Evolutionary conservation across 2,888 invertebrate species (phyloP), one percentile per base, ranked within the genome.

Genomic region (Zootermopsis nevadensis): DNA sequence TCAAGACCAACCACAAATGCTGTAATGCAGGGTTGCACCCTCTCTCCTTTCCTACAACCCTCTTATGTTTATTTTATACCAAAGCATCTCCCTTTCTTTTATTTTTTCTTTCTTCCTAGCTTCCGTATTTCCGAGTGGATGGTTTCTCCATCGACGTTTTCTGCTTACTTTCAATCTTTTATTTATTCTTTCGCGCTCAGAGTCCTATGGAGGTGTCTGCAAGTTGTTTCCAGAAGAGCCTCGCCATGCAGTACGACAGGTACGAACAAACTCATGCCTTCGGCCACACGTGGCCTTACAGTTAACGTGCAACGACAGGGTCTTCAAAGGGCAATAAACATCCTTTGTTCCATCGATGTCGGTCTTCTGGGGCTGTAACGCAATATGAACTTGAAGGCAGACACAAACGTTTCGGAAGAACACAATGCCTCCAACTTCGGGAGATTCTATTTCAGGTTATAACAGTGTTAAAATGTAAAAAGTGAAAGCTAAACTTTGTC

Each of bases 81-180:
- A 66, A 27, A 66, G 66, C n/a, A 27, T 48, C 35, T 72, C 72
- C 33, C 15, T n/a, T 27, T 48, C 27, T 76, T n/a, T 31, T 69
- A 33, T 66, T 53, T 66, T 33, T 35, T 42, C n/a, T 4, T 24
- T 27, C 53, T 38, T 24, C 38, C 77, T 69, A 22, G 30, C 80
- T 48, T 82, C 77, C 82, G 82, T 48, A 72, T 83, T 81, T 83
- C 82, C 82, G 60, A 82, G 82, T 82, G 79, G 77, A 82, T 79
- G 77, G 67, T 27, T 67, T 79, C 33, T 31, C 48, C 77, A 67
- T 27, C 31, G 48, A 48, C 48, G 48, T 48, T 38, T 27, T 60
- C 53, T 83, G 60, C 80, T 80, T 83, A 55, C 83, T 83, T 83
- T 83, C 83, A 83, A 83, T 83, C 80, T 83, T 83, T 83, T 83